Base-by-base conservation (phyloP, 2,888 invertebrate genomes). In the Bimastos eiseni region DNA sequence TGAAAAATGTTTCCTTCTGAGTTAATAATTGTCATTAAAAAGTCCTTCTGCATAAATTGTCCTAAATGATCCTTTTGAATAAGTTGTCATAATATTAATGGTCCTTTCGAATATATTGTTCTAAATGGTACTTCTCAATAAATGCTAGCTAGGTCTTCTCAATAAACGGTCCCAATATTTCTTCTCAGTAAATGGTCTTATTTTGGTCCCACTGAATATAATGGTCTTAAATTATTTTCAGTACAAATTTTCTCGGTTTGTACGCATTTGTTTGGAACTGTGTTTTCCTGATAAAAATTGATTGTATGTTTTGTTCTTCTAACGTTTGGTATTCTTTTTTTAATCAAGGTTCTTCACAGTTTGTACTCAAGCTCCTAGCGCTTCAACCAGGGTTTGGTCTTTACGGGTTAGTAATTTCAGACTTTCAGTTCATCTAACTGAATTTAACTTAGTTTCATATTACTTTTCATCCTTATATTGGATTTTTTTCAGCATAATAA, bases 381-480 rank as follows among this genome's bases (percentile, higher is more conserved):
- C 33, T 86, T 86, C 86, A 86, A 37, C 86, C 86, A 24, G 86
- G 11, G 24, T 86, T 86, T 86, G 86, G 86, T 21, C n/a, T 34
- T 5, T 86, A 34, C 8, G 86, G 86, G 86, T 86, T 34, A 36
- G 86, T 24, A 37, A 36, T 70, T 30, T 49, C 30, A n/a, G 11
- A 37, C 3, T 70, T 30, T 49, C 30, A n/a, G 11, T 70, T 70
- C 70, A 70, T 70, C 70, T n/a, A 70, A n/a, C n/a, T 70, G 70
- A 17, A 70, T n/a, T 70, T 70, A 70, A n/a, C 70, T 70, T 70
- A n/a, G n/a, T 70, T 70, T 70, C 11, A 70, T 70, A n/a, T n/a
- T 70, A n/a, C 3, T 70, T 70, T 70, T 70, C n/a, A 70, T 70
- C n/a, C 19, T 21, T 24, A n/a, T 49, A 24, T 49, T 24, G 5